Evolutionary conservation across 2,113 vertebrate genomes (phyloP), one percentile per base, ranked within the genome.

Genomic region (Melanotaenia duboulayi): DNA sequence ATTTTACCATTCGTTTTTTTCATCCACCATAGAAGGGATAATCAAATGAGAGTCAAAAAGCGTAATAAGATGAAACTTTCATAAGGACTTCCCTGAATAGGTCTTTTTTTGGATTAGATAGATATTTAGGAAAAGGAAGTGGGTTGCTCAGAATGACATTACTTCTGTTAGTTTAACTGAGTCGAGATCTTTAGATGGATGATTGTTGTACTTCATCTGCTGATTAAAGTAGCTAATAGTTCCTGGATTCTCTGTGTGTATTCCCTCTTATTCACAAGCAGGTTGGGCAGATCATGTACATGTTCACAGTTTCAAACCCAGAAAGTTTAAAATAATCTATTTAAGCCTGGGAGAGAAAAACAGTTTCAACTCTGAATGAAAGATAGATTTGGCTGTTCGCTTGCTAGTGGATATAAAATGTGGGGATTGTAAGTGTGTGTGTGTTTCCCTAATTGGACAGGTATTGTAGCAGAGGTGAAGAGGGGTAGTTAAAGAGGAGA

Each of bases 1-100:
- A 92, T 94, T 94, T 92, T 90, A 88, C 84, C 84, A 86, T 87
- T 89, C 57, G 46, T 80, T 80, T 55, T 72, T 75, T 85, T 75
- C 85, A 84, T 89, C 87, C 87, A 82, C 76, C 74, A 74, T 92
- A 87, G 83, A 73, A 82, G 67, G 85, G 76, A 81, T 88, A 88
- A 91, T 93, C 74, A 89, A 90, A 92, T 83, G 74, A 89, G 84
- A 93, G 85, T 90, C 83, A 60, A 80, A 80, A 87, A 89, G 82
- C 80, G 84, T 89, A 89, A 91, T 87, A 93, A 86, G 84, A 89
- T 76, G 80, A 89, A 92, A 91, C 78, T 91, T 92, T 88, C 74
- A 85, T 76, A 84, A 77, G 76, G 66, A 60, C 67, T 64, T 37
- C 78, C 80, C 85, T 90, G 91, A 93, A 93, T 90, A 61, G 73